Base-by-base conservation (phyloP, 2,888 invertebrate species). In the Ctena decussata region DNA sequence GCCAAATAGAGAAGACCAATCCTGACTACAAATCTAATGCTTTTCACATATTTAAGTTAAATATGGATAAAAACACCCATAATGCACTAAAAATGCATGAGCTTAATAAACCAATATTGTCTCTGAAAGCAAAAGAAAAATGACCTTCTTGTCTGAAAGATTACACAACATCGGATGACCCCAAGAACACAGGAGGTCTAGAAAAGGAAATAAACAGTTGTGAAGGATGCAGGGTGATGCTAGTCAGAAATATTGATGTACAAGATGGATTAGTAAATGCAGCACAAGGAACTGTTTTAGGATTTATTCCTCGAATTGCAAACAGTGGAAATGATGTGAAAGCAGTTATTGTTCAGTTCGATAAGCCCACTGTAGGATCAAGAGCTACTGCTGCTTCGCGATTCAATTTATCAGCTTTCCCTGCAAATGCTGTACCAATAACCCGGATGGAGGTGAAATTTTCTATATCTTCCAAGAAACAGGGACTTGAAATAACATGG, bases 401-500 rank as follows among this genome's bases (percentile, higher is more conserved):
- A 75, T 27, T 80, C 65, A 39, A 80, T 74, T 57, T 80, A 46
- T 74, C 74, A 30, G 44, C 27, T 53, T 53, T 53, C 53, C 53
- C n/a, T 15, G 53, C 53, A 30, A 57, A 80, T 74, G 74, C 6
- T 46, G 41, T 37, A 44, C 69, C 69, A 32, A 65, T 80, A 24
- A 49, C 71, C 15, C 53, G 15, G 21, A 53, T 53, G 12, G 53
- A 53, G 65, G 78, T 71, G n/a, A 39, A 60, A 75, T 85, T 87
- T 80, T n/a, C 12, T 18, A 70, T 6, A 41, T 41, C 83, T 70
- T 46, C 78, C 11, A 27, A 49, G 15, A 65, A 49, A 39, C 82
- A 37, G 87, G 69, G 49, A 86, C 85, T 5, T 85, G 60, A 44
- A 30, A 37, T 57, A 41, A 74, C 5, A 5, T 27, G 75, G 53